Percentiles rank a stretch among this genome's conserved stretches.
Conservation (phyloP, 2,888 invertebrate species). For the Callinectes sapidus region DNA sequence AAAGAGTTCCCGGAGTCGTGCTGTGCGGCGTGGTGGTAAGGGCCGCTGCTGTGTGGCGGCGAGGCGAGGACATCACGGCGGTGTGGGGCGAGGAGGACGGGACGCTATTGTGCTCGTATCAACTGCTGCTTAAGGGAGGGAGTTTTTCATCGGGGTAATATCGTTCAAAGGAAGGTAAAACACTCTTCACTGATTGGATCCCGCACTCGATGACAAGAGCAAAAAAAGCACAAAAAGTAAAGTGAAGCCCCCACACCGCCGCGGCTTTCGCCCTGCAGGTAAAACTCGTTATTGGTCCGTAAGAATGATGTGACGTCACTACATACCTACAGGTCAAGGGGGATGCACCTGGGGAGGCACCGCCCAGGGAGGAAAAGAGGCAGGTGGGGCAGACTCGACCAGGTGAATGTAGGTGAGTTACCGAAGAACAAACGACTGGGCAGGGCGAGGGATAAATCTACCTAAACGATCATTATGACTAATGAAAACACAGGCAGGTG, state of each 20-base stretch:
- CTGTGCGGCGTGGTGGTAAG: background rate
- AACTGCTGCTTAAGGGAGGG: background rate
- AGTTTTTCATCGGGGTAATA: background rate
- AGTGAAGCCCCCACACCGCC: background rate
- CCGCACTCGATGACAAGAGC: background rate
- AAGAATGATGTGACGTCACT: conserved; percentile 21
- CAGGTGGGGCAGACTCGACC: conserved; percentile 1
- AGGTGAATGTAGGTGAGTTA: conserved; percentile 21
- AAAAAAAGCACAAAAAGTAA: background rate
- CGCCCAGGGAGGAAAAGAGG: conserved; percentile 3
- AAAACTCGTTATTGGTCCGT: conserved; percentile 3
- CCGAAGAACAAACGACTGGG: conserved; percentile 20
- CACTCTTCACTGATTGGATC: background rate
- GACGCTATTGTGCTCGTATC: background rate
- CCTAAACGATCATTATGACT: conserved; percentile 21
- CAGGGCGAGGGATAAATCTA: conserved; percentile 19
- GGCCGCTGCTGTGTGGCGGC: background rate
- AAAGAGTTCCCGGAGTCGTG: background rate
- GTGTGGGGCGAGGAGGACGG: background rate
- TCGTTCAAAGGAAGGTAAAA: background rate
- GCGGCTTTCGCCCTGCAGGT: background rate
- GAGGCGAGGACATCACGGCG: background rate
- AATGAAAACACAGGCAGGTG: conserved; percentile 21
- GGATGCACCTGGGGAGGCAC: conserved; percentile 21
- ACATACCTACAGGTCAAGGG: background rate